Evolutionary conservation across 2,797 vertebrate genomes (phyloP).

Genomic region (Neomorphus geoffroyi): DNA sequence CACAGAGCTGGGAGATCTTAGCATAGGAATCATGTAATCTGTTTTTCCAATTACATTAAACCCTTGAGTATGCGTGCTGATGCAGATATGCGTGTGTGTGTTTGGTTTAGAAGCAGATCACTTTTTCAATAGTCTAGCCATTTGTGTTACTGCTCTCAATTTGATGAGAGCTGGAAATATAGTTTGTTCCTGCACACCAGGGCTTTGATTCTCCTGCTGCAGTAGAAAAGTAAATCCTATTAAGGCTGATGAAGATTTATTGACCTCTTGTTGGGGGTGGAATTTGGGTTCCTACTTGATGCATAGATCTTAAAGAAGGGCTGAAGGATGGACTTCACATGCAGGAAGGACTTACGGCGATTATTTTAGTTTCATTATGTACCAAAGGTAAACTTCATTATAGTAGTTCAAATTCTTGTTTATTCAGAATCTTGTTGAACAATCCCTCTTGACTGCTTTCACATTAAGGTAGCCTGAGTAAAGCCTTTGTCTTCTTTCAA

Average conservation of each 20-base stretch:
- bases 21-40: not conserved
- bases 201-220: not conserved
- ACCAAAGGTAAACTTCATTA: not conserved
- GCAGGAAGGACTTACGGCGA: not conserved
- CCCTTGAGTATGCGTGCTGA: not conserved
- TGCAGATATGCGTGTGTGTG: not conserved
- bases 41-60: conserved; percentile 44
- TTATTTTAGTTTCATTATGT: not conserved
- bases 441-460: not conserved
- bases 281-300: not conserved
- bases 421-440: not conserved
- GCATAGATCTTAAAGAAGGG: not conserved
- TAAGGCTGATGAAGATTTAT: not conserved
- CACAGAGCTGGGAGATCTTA: not conserved
- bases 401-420: not conserved
- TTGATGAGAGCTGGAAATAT: not conserved
- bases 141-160: not conserved
- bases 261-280: not conserved
- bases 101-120: not conserved
- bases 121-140: not conserved
- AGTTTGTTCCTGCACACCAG: not conserved
- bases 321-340: not conserved
- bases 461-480: not conserved
- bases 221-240: not conserved
- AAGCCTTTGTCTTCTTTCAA: not conserved